Base-by-base conservation (phyloP, 1,140 invertebrate genomes). In the Drosophila sechellia region DNA sequence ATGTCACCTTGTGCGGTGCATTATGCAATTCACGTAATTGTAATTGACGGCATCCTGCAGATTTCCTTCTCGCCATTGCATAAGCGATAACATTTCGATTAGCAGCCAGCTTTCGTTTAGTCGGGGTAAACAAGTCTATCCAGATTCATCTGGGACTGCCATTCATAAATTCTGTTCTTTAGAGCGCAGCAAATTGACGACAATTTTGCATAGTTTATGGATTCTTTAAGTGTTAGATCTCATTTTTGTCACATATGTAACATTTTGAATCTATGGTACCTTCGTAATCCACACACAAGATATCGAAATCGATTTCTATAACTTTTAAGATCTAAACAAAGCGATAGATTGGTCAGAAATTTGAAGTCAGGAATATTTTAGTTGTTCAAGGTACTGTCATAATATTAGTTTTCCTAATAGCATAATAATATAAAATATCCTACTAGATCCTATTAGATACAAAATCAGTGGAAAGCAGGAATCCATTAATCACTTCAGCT, bases 31-130 rank as follows among this genome's bases (percentile, higher is more conserved):
- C 63, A 64, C 53, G 56, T 83, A 79, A 68, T 59, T 78, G 69
- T 83, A 70, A 86, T 87, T 83, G 81, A 87, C 81, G 60, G 79
- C 79, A 83, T 87, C 83, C 83, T 81, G 60, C 42, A 50, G 59
- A 58, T 59, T 71, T 59, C 63, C 64, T 53, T 34, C 59, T 48
- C 64, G 50, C 20, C 64, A 8, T 39, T 39, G 49, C 61, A 68
- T 43, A 52, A 58, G 20, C 37, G 43, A 65, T 34, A 81, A 54
- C 42, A 60, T 39, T 15, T 65, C 52, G 58, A 76, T 55, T 57
- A 45, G 52, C 42, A 43, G 52, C 13, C 25, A 43, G 39, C 54
- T 56, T 17, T 17, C 31, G 35, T 76, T 34, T 37, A 49, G 35
- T 27, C 8, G 3, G 5, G 8, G 8, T 25, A 49, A 68, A 76